Base-by-base conservation (phyloP, 2,797 vertebrate species). In the Cossypha heuglini region DNA sequence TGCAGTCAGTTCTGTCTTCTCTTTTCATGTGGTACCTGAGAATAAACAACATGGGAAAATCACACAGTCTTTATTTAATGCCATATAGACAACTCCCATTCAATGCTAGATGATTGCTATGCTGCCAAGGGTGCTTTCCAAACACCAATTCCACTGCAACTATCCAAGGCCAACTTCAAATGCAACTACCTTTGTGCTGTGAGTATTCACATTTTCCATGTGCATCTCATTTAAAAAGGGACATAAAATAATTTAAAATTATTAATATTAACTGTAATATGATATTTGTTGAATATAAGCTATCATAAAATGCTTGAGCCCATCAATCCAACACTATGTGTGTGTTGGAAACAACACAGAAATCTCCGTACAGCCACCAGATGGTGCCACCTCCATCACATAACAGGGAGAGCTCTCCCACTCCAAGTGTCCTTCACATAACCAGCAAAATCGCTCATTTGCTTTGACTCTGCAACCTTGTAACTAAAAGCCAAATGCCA, bases 41-140 rank as follows among this genome's bases (percentile, higher is more conserved):
- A 54, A 37, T 48, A 81, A 85, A 63, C 38, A 52, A 49, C 25
- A 66, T 2, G 10, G 42, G 14, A 61, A 85, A 26, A 48, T 37
- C 16, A 57, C 11, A 24, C 1, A 31, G 35, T 64, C 45, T 86
- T 45, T 48, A 54, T 37, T 11, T 64, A 37, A 19, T 63, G 48
- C 19, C 26, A 43, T 18, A 43, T 0, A 74, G 37, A 79, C 17
- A 4, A 62, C 10, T 37, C 5, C 19, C 12, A n/a, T 25, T 76
- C 0, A 3, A 13, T 57, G 54, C 28, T 43, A 62, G 13, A 49
- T n/a, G 29, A 37, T 1, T 16, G 19, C 26, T 66, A 26, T 0
- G 1, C 33, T 74, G 55, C 13, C 4, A 35, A 38, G 4, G 5
- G 8, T n/a, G 16, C 15, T 61, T 71, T 81, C 12, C 31, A 74